A percentile compares a stretch with the other conserved stretches of the same genome.
These are phyloP conservation scores for Cossypha heuglini DNA, from an alignment of 2,797 vertebrate species.

Conservation along the genomic window DNA sequence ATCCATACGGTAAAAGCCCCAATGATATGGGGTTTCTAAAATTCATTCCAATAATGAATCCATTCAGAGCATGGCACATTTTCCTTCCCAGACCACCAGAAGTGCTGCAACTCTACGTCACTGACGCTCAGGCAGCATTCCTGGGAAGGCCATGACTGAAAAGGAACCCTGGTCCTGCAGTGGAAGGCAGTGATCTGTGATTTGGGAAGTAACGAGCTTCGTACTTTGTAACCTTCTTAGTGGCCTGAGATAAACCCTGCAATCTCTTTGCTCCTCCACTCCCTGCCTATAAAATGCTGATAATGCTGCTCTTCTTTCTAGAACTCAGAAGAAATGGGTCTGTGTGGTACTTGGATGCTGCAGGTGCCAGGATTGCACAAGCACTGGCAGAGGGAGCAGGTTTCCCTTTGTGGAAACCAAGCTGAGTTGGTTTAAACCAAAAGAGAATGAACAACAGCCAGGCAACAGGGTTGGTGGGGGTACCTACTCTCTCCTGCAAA, in stretches of 20 bases:
- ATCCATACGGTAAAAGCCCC: background rate
- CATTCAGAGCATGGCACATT: rapidly evolving
- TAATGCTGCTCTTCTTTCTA: background rate
- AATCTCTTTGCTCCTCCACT: background rate
- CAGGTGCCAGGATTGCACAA: background rate
- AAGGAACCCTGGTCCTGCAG: background rate
- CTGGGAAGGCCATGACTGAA: background rate
- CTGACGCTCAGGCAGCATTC: background rate
- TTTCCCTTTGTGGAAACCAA: background rate
- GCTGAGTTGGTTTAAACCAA: background rate
- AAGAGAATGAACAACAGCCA: background rate
- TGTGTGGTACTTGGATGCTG: background rate
- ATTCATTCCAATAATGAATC: background rate
- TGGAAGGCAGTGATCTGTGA: background rate
- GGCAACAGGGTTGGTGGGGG: background rate
- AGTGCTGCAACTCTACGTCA: background rate
- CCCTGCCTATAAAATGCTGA: background rate
- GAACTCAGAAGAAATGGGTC: background rate
- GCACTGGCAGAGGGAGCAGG: background rate
- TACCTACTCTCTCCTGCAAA: background rate
- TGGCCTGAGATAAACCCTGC: background rate
- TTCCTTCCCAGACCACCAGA: background rate
- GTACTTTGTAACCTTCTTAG: background rate
- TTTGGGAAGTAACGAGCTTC: background rate
- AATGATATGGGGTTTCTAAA: background rate